Evolutionary conservation across 2,797 vertebrate species (phyloP), one percentile per base, ranked within the genome.

Genomic region (Knipowitschia caucasica): DNA sequence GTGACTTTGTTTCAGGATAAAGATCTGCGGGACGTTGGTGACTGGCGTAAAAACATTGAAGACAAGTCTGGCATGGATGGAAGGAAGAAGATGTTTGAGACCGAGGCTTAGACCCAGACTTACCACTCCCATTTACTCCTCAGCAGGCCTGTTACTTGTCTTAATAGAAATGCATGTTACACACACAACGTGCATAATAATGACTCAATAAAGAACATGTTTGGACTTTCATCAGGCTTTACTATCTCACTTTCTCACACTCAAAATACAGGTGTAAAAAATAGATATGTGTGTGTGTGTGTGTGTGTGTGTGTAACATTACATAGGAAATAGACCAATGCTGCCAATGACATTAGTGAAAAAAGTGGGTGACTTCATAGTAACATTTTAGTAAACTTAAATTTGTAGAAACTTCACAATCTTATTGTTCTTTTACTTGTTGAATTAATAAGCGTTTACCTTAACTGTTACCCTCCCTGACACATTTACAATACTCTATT

Each of bases 11-110:
- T 64, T 23, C 53, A 73, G 72, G 86, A 95, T 80, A 92, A 95
- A 47, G 87, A 90, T 4, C 91, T 96, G 45, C 93, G 95, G 0
- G 95, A 97, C 1, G 94, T 98, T 0, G 95, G 94, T 0, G 95
- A 98, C 85, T 98, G 96, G 96, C 91, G 95, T 75, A 98, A 98
- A 90, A 98, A 98, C 82, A 94, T 98, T 3, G 95, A 98, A 72
- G 96, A 98, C 86, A 98, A 98, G 86, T 88, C 95, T 0, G 95
- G 95, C 77, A 98, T 98, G 96, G 95, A 98, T 35, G 95, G 95
- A 72, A 93, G 96, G 60, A 98, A 98, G 92, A 98, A 98, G 91
- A 98, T 98, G 94, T 98, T 98, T 1, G 95, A 97, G 86, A 55
- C 89, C 0, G 95, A 97, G 81, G 90, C 92, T 67, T 95, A 90